These are phyloP conservation scores for Drosophila persimilis DNA, from an alignment of 1,140 invertebrate species.

Conservation along the genomic window DNA sequence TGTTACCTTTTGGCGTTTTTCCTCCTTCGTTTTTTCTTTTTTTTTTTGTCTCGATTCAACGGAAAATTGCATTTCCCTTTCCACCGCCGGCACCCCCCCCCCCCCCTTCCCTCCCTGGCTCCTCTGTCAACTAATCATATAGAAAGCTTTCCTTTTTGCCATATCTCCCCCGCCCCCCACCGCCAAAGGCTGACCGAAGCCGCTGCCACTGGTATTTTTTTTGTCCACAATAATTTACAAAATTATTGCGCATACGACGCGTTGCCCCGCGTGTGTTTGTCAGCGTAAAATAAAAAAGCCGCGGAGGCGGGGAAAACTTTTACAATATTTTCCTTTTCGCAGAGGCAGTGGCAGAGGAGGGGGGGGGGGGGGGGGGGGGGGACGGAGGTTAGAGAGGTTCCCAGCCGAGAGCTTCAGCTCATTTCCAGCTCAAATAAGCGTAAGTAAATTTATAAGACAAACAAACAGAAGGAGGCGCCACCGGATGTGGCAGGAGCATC, in stretches of 20 bases:
- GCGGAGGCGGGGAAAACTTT: slow-evolving; percentile 23
- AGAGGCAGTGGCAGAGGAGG: background rate
- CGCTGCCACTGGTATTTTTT: slow-evolving; percentile 20
- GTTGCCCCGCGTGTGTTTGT: slow-evolving; percentile 52
- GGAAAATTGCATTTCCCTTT: slow-evolving; percentile 26
- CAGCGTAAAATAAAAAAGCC: slow-evolving; percentile 49
- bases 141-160: slow-evolving; percentile 50
- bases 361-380: slow-evolving; percentile 3
- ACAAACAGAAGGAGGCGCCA: slow-evolving; percentile 56
- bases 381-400: slow-evolving; percentile 3
- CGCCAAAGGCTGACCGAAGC: background rate
- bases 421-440: slow-evolving; percentile 77
- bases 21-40: background rate
- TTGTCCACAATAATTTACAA: slow-evolving; percentile 64
- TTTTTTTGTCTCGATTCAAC: background rate
- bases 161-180: background rate
- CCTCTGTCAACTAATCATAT: slow-evolving; percentile 74
- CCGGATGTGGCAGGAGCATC: background rate
- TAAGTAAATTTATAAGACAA: slow-evolving; percentile 80
- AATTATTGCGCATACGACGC: slow-evolving; percentile 72
- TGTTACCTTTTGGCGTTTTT: slow-evolving; percentile 21
- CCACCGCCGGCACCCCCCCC: background rate
- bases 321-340: slow-evolving; percentile 28
- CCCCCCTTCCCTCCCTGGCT: background rate
- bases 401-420: slow-evolving; percentile 48